phyloP scores from a whole-genome alignment of 2,888 invertebrate genomes.

The Watsonalla binaria region DNA sequence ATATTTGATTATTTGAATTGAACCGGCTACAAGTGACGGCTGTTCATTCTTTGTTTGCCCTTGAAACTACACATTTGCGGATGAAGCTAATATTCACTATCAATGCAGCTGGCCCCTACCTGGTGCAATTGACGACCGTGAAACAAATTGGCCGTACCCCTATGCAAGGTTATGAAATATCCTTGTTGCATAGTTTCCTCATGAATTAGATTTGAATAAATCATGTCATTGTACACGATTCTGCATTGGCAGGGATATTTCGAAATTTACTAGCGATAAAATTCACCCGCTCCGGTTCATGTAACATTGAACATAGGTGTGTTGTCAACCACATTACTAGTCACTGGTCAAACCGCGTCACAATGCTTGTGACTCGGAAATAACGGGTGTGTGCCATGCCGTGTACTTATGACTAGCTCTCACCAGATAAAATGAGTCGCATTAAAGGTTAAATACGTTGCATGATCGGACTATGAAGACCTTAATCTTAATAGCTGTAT shows the following conservation, averaged over 20 bases:
- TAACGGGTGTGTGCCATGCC: slow-evolving; percentile 17
- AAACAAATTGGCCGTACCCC: slow-evolving; percentile 56
- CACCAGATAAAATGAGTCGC: background rate
- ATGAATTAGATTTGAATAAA: too few species aligned
- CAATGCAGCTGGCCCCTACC: slow-evolving; percentile 60
- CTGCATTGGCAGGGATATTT: background rate
- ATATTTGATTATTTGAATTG: too few species aligned
- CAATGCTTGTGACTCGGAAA: slow-evolving; percentile 32
- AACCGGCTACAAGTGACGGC: background rate
- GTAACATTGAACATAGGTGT: slow-evolving; percentile 20
- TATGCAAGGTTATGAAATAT: slow-evolving; percentile 15
- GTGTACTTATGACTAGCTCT: slow-evolving; percentile 3
- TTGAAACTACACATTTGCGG: slow-evolving; percentile 61
- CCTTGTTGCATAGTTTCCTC: too few species aligned
- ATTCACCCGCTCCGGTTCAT: slow-evolving; percentile 12
- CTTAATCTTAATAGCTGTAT: background rate
- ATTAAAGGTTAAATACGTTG: background rate
- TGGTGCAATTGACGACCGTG: slow-evolving; percentile 59
- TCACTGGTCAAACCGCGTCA: slow-evolving; percentile 17
- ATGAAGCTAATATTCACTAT: slow-evolving; percentile 58
- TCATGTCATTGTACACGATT: too few species aligned
- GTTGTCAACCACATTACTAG: slow-evolving; percentile 21
- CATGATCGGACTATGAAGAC: background rate
- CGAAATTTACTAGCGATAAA: slow-evolving; percentile 6
- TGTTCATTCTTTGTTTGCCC: slow-evolving; percentile 25